Base-by-base conservation (phyloP, 2,888 invertebrate species). In the Crossocerus cetratus region DNA sequence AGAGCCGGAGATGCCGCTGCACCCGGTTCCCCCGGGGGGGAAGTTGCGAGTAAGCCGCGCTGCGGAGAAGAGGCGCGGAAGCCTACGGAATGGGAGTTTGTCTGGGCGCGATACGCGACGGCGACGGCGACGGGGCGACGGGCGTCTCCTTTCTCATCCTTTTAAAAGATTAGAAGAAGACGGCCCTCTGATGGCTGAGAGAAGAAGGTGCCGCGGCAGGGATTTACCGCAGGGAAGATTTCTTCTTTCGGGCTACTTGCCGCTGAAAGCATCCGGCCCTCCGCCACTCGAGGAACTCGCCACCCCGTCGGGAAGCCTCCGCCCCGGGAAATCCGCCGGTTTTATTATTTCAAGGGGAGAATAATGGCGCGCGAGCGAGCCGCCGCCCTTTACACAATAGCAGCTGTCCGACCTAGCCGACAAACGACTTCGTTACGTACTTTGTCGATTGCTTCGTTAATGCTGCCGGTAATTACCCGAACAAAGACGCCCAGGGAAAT, bases 111-210 rank as follows among this genome's bases (percentile, higher is more conserved):
- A 32, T 32, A 32, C 32, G 32, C 32, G 32, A 32, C 32, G 32
- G 32, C 3, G 32, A 1, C 32, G 32, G 32, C 32, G 32, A 54
- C 14, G 49, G 23, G 45, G 55, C 53, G 67, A 42, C 44, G 55
- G 56, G n/a, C n/a, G n/a, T n/a, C 59, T 63, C 64, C 57, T 60
- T 61, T 58, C 76, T 82, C 72, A 81, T 82, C 82, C 82, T 82
- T 82, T 82, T 82, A 82, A 82, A 78, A 81, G 83, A 82, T 82
- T 82, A 82, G 78, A 80, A 72, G 67, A 64, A 43, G 74, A 64
- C 58, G n/a, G 21, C 8, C 43, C 0, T 16, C 55, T 3, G 49
- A 45, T 21, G 64, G 56, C 67, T 42, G 72, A 67, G 32, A 32
- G 65, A 66, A 80, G 60, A 64, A 66, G 57, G 54, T 62, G 49